Percentiles rank a stretch among this genome's conserved stretches.
phyloP scores from a whole-genome alignment of 2,888 invertebrate species.

The Theretra japonica region DNA sequence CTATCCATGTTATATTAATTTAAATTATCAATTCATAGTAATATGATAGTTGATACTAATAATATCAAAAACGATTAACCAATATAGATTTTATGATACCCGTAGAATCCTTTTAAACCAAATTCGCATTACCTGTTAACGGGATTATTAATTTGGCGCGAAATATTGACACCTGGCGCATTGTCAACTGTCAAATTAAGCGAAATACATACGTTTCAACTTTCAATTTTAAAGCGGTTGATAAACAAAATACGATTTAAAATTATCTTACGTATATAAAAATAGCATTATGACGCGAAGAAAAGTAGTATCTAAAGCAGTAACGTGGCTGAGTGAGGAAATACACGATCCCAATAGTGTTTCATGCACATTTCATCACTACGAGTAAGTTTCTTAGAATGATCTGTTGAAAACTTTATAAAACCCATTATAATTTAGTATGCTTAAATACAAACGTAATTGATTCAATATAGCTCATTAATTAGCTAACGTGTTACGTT shows the following conservation, averaged over 20 bases:
- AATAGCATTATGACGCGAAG: conserved; percentile 55
- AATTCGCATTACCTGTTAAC: too few relatives aligned
- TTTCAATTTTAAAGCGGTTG: background rate
- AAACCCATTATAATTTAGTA: background rate
- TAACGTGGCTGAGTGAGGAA: conserved; percentile 75
- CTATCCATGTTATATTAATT: too few relatives aligned
- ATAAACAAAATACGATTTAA: conserved; percentile 4
- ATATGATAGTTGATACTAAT: too few relatives aligned
- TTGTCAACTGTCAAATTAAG: background rate
- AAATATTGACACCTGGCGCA: background rate
- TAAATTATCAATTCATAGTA: too few relatives aligned
- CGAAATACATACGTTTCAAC: background rate
- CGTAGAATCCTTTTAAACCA: too few relatives aligned
- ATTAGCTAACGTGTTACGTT: too few relatives aligned
- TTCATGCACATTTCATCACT: conserved; percentile 66
- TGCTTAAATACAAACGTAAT: too few relatives aligned
- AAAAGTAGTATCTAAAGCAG: conserved; percentile 54
- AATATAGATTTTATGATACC: too few relatives aligned
- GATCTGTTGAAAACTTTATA: background rate
- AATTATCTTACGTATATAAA: background rate
- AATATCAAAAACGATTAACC: too few relatives aligned
- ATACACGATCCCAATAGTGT: conserved; percentile 61
- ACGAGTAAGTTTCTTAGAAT: conserved; percentile 59
- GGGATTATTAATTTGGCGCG: conserved; percentile 1
- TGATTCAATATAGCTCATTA: too few relatives aligned